Conservation (phyloP, 2,797 vertebrate species). For the Selene dorsalis region DNA sequence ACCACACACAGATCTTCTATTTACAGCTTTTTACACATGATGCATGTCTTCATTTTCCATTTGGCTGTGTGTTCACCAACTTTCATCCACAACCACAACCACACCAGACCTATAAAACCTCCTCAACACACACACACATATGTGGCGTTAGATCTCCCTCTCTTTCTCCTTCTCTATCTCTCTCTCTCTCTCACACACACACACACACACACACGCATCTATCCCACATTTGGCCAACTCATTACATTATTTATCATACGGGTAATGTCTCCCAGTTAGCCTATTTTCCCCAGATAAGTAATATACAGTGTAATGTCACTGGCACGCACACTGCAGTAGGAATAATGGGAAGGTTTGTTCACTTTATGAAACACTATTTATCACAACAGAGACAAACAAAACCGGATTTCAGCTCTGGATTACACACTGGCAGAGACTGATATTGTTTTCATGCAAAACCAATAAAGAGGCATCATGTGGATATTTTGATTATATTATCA, state of each 20-base stretch:
- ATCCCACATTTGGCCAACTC: constrained; percentile 70
- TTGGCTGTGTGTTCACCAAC: constrained; percentile 35
- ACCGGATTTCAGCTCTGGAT: constrained; percentile 78
- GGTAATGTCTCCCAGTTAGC: constrained; percentile 79
- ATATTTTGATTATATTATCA: constrained; percentile 76
- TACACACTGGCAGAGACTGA: constrained; percentile 78
- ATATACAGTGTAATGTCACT: constrained; percentile 80
- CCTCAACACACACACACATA: constrained; percentile 4
- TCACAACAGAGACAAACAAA: constrained; percentile 83
- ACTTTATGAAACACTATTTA: constrained; percentile 85
- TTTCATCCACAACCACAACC: constrained; percentile 38
- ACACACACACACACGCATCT: constrained; percentile 25
- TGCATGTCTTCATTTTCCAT: constrained; percentile 67
- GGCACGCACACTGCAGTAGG: constrained; percentile 58
- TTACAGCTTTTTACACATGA: constrained; percentile 32
- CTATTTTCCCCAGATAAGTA: constrained; percentile 81
- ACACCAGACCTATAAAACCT: constrained; percentile 37
- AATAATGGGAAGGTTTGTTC: constrained; percentile 82
- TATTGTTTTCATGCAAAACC: constrained; percentile 82
- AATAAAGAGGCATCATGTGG: constrained; percentile 72
- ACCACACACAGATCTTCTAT: constrained; percentile 32
- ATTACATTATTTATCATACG: constrained; percentile 83
- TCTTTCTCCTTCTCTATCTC: constrained; percentile 2
- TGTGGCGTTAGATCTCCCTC: not conserved
- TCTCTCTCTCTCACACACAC: not conserved